Evolutionary conservation across 2,888 invertebrate genomes (phyloP), one percentile per base, ranked within the genome.

Genomic region (Cepaea hortensis): DNA sequence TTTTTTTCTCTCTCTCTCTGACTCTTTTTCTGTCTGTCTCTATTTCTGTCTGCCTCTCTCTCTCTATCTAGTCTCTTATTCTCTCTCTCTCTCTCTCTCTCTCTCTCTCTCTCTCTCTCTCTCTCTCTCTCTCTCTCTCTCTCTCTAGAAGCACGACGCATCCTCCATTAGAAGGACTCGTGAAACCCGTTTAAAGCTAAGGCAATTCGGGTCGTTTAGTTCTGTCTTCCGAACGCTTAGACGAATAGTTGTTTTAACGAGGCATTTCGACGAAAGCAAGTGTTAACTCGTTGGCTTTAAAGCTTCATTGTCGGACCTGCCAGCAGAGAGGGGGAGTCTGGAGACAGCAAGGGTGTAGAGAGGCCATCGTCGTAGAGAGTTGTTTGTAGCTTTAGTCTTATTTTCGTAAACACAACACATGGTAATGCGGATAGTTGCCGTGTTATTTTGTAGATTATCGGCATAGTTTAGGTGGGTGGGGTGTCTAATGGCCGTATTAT

Each of bases 251-350:
- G 48, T 15, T 68, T 81, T 81, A 68, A 81, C 20, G 35, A 46
- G 35, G n/a, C 20, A 9, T 3, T 81, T n/a, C 46, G 50, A 81
- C 65, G 46, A 65, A 46, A 79, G 48, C 35, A 62, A 70, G 81
- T 70, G 81, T 81, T 68, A 48, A 81, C 68, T 68, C 15, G 5
- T n/a, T n/a, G 46, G 50, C 20, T n/a, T 68, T 11, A 20, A 70
- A 81, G n/a, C 48, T 81, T 81, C 20, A 70, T 79, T 13, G 62
- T 35, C 1, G 79, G 13, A n/a, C 62, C 62, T 79, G 79, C 35
- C 13, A n/a, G 20, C 15, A 20, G 23, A 62, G 35, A 20, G 15
- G 11, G n/a, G 48, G 50, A 81, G 18, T 6, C 0, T 81, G 68
- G 0, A 13, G 68, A 4, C 68, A 68, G n/a, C 20, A 46, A 46